These are phyloP conservation scores for Araneus ventricosus DNA, from an alignment of 1,140 invertebrate genomes.

Conservation along the genomic window DNA sequence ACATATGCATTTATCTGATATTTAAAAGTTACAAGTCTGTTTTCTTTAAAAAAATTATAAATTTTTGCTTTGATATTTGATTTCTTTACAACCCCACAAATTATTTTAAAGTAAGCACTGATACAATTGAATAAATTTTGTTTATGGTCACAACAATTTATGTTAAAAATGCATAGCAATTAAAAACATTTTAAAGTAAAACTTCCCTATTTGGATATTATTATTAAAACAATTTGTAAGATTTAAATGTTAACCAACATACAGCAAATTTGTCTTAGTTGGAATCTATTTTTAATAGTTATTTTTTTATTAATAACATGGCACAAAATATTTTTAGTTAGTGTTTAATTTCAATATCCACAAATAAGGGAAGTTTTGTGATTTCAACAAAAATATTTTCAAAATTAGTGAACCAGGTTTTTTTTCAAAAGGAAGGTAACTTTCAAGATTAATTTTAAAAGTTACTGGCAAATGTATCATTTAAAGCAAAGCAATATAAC, in stretches of 20 bases:
- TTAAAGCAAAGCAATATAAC: no score
- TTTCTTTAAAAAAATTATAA: no score
- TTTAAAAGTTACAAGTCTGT: no score
- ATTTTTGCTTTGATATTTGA: no score
- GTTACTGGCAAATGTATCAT: no score
- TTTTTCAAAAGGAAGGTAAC: neutral
- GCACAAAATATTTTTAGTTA: neutral
- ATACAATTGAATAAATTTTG: no score
- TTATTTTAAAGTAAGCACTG: no score
- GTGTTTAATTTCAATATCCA: neutral
- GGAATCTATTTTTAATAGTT: no score
- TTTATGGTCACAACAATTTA: no score
- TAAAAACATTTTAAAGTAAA: neutral
- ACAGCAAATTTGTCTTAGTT: neutral
- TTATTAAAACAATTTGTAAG: neutral
- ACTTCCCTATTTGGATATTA: constrained; percentile 27
- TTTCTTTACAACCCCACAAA: no score
- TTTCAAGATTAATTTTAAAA: no score
- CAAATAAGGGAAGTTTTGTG: neutral
- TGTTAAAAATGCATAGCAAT: neutral
- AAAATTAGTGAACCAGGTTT: constrained; percentile 2
- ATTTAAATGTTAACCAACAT: neutral
- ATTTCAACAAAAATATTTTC: neutral
- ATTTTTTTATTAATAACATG: neutral
- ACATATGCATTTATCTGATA: no score